Conservation (phyloP, 1,140 invertebrate species). For the Nebria ingens region DNA sequence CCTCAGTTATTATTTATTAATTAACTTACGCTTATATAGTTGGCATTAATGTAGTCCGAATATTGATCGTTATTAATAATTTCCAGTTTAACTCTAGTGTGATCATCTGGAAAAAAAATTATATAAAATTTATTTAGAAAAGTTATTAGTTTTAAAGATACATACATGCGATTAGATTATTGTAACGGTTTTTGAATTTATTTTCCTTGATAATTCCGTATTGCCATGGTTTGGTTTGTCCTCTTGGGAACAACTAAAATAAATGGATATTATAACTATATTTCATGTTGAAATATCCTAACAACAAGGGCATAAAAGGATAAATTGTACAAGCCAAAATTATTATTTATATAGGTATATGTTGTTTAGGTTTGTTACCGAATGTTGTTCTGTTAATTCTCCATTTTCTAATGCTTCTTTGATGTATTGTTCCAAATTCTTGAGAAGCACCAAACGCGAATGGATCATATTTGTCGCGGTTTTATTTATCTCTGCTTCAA, state of each 20-base stretch:
- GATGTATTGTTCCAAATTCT: neutral
- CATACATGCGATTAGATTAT: conserved; percentile 65
- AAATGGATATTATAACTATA: no score
- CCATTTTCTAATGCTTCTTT: conserved; percentile 5
- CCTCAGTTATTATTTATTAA: neutral
- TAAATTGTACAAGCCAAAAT: no score
- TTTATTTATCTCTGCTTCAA: neutral
- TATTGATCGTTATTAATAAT: conserved; percentile 39
- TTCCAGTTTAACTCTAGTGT: conserved; percentile 55
- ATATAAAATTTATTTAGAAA: neutral
- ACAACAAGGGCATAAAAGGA: no score
- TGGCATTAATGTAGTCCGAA: conserved; percentile 67
- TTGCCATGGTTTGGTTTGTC: conserved; percentile 10
- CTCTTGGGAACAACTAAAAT: conserved; percentile 1
- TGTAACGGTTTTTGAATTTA: conserved; percentile 63
- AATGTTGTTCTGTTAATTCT: neutral
- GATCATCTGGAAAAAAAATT: conserved; percentile 48
- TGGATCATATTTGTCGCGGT: neutral
- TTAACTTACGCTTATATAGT: conserved; percentile 54
- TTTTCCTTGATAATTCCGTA: conserved; percentile 26
- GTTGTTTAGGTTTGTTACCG: neutral
- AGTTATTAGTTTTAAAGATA: conserved; percentile 26
- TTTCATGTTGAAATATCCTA: no score
- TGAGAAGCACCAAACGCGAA: neutral
- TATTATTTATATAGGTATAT: no score